Conservation (phyloP, 2,888 invertebrate species). For the Dryadula phaetusa region DNA sequence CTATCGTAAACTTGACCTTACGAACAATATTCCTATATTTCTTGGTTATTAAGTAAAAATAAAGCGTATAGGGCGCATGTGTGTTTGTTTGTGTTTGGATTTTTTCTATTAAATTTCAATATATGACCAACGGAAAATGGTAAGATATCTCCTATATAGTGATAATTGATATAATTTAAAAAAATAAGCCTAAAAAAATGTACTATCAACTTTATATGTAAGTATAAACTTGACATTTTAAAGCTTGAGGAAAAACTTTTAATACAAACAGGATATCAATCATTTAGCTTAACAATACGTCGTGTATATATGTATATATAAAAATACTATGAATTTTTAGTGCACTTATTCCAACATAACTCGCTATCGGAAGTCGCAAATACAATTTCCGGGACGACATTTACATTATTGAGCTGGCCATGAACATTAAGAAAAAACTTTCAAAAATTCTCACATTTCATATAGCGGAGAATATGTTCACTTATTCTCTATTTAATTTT, state of each 20-base stretch:
- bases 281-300: not conserved
- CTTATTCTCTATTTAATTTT: not conserved
- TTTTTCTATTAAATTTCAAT: constrained; percentile 1
- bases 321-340: not conserved
- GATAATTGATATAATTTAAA: not conserved
- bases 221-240: not conserved
- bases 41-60: constrained; percentile 59
- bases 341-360: not conserved
- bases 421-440: not conserved
- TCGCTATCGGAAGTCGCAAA: constrained; percentile 1
- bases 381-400: constrained; percentile 8
- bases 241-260: constrained; percentile 10
- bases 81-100: constrained; percentile 24
- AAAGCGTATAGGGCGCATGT: constrained; percentile 56
- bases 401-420: not conserved
- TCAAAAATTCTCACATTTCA: not conserved
- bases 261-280: not conserved
- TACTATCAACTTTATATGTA: not conserved
- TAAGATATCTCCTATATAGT: constrained; percentile 13
- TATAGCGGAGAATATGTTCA: not conserved
- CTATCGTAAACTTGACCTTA: constrained; percentile 77
- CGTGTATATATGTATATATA: not conserved
- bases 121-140: constrained; percentile 39
- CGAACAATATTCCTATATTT: constrained; percentile 53
- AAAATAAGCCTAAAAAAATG: not conserved